A percentile compares a stretch with the other conserved stretches of the same genome.
These are phyloP conservation scores for Mactra quadrangularis DNA, from an alignment of 1,140 invertebrate species.

Conservation along the genomic window DNA sequence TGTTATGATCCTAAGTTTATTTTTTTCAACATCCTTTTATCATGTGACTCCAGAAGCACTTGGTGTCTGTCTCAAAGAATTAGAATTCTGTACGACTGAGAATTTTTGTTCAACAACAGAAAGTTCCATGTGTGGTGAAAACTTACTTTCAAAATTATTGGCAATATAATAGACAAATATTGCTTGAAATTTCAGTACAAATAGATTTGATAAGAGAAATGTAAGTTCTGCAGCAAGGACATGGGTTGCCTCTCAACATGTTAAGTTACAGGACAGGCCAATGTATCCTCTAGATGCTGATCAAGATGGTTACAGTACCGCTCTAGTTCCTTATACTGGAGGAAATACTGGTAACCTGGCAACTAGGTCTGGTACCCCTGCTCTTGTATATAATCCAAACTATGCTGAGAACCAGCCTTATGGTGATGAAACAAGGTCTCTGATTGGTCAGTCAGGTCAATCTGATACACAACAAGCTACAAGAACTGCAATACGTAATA, in stretches of 20 bases:
- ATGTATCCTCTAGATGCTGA: conserved; percentile 6
- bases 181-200: conserved; percentile 41
- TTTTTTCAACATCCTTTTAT: too few species aligned
- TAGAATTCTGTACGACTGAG: too few species aligned
- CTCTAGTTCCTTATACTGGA: neutral
- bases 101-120: too few species aligned
- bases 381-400: conserved; percentile 44
- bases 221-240: conserved; percentile 23
- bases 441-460: conserved; percentile 7
- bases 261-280: conserved; percentile 24
- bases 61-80: too few species aligned
- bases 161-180: neutral
- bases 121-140: conserved; percentile 60
- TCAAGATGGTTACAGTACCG: neutral
- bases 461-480: neutral
- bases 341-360: neutral
- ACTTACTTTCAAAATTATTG: neutral
- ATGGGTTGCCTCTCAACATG: conserved; percentile 49
- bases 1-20: too few species aligned
- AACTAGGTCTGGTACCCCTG: conserved; percentile 30
- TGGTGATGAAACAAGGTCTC: conserved; percentile 15
- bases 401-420: neutral
- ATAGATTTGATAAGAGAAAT: conserved; percentile 52
- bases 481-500: neutral
- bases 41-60: too few species aligned